Base-by-base conservation (phyloP, 2,888 invertebrate genomes). In the Cephus runcator region DNA sequence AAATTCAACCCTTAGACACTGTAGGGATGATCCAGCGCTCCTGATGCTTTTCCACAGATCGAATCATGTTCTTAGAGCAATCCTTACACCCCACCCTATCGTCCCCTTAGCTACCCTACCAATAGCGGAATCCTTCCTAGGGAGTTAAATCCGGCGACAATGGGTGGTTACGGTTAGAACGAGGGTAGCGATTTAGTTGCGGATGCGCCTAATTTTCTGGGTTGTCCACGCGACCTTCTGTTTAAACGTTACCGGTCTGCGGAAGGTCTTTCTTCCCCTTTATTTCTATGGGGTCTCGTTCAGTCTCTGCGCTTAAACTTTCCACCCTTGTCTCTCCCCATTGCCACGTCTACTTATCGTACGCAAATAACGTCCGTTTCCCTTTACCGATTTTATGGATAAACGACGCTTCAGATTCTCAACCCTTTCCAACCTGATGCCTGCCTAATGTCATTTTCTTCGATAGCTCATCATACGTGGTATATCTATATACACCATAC, bases 191-290 rank as follows among this genome's bases (percentile, higher is more conserved):
- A 86, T 88, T 87, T 86, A 84, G 80, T 85, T 82, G 86, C 89
- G 89, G 88, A 88, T 88, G 88, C 86, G 85, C 85, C 87, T 88
- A 88, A 89, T 90, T 89, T 88, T 87, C 87, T 86, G 86, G 85
- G 83, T 86, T 85, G 85, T 85, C 85, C 87, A 85, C 87, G 82
- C 87, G 85, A 86, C 85, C 86, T 85, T 87, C 85, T 83, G 84
- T 85, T 86, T 82, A 84, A 86, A 85, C 83, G 85, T 84, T 86
- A 83, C 80, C 77, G 80, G 77, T 11, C 71, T 56, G 56, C 23
- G 56, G 56, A 56, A 56, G 77, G 82, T 81, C 80, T 79, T 79
- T 69, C 74, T 77, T 35, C 76, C 35, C 69, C 69, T 56, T 71
- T 34, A n/a, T 9, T n/a, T 69, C 33, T 73, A 30, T 35, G n/a